Evolutionary conservation across 2,888 invertebrate species (phyloP), one percentile per base, ranked within the genome.

Genomic region (Chrysomela aeneicollis): DNA sequence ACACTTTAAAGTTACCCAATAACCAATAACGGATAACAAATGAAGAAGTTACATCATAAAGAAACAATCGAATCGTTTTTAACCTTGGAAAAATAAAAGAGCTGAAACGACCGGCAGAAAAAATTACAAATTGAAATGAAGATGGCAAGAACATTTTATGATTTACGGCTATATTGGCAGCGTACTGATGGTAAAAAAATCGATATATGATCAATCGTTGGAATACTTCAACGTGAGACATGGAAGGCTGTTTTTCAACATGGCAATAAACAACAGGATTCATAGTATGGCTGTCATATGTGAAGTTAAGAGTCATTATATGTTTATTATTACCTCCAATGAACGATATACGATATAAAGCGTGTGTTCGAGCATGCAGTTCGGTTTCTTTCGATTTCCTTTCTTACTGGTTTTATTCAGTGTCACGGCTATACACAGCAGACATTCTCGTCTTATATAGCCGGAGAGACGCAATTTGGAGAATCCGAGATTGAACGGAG

Each of bases 211-310:
- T 80, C 80, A 75, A 79, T 78, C 76, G 73, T 74, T 74, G 73
- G 78, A 77, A 79, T 80, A 79, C 77, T 78, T 77, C 77, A 78
- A 76, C 77, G 77, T 79, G 77, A 79, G 79, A 76, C 77, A 76
- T 74, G 75, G 73, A 77, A 78, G 79, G 76, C 78, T 75, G 68
- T 72, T 75, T 75, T 74, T 72, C 71, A 73, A 73, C 76, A 76
- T 72, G 72, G 76, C 76, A 71, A 79, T 79, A 79, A 79, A 79
- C 78, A 79, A 79, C 77, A 70, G 69, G 74, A 69, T 77, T 78
- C 78, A 78, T 79, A 78, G 71, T 64, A 71, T 69, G 70, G 73
- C 73, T 77, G 76, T 78, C 74, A 74, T 66, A 68, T 62, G 58
- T 64, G 66, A 61, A 64, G 66, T 64, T 66, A 63, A 60, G 60